Conservation (phyloP, 2,113 vertebrate genomes). For the Balaenoptera acutorostrata region DNA sequence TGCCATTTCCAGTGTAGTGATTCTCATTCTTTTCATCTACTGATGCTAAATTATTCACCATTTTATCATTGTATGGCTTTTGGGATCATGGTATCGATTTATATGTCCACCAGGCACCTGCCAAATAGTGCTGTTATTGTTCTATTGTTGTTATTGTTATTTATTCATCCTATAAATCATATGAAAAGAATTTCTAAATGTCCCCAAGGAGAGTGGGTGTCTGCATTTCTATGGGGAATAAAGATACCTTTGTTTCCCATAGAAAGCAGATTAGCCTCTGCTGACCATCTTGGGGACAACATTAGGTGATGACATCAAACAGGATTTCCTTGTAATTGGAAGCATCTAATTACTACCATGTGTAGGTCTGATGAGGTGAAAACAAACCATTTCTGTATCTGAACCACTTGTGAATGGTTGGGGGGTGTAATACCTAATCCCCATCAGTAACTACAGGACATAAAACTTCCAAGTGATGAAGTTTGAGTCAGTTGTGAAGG, state of each 20-base stretch:
- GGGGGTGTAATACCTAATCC: slow-evolving; percentile 47
- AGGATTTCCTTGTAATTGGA: slow-evolving; percentile 12
- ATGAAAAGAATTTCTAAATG: neutral
- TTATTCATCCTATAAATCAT: neutral
- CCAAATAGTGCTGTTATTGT: neutral
- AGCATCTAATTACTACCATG: slow-evolving; percentile 38
- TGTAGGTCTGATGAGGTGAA: slow-evolving; percentile 49
- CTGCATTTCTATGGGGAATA: neutral
- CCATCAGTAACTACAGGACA: neutral
- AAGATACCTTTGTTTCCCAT: neutral
- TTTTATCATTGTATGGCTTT: neutral
- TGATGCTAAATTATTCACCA: neutral
- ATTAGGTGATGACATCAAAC: slow-evolving; percentile 18
- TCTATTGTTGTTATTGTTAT: neutral
- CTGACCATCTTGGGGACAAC: neutral
- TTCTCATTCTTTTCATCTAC: neutral
- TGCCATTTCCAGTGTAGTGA: neutral
- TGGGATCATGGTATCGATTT: neutral
- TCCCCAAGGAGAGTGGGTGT: neutral
- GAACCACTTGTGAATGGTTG: slow-evolving; percentile 6
- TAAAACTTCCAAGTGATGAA: slow-evolving; percentile 53
- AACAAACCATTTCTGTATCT: slow-evolving; percentile 39
- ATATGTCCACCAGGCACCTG: neutral
- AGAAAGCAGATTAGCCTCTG: neutral
- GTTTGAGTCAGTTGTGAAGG: slow-evolving; percentile 27